Conservation (phyloP, 2,797 vertebrate species). For the Phoebastria nigripes region DNA sequence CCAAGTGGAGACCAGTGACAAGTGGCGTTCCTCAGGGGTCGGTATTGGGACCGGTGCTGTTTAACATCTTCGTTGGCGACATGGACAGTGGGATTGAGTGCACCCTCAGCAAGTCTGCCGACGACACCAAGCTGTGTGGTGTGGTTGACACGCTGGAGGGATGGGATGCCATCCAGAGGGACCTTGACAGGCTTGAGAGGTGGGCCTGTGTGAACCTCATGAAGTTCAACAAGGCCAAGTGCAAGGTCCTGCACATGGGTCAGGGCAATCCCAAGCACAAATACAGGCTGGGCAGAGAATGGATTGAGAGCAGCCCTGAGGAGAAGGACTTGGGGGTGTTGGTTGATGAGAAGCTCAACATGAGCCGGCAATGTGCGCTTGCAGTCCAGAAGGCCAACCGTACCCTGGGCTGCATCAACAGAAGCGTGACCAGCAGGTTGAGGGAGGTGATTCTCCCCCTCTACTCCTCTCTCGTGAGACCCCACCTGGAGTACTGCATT, state of each 20-base stretch:
- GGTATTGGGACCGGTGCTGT: no score
- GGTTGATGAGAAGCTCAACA: neutral
- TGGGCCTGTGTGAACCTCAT: neutral
- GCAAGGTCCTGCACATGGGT: neutral
- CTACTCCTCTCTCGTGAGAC: neutral
- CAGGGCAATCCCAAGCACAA: neutral
- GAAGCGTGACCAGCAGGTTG: neutral
- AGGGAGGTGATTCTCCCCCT: neutral
- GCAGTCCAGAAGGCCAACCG: neutral
- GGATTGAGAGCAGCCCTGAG: neutral
- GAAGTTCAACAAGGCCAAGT: no score
- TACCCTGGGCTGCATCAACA: neutral
- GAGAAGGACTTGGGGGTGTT: neutral
- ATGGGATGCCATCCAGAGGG: no score
- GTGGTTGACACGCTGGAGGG: no score
- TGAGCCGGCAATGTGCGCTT: neutral
- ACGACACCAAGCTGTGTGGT: no score
- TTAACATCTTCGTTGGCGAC: no score
- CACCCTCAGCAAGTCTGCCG: no score
- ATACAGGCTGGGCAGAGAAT: neutral
- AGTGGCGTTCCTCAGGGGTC: no score
- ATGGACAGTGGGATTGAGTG: no score
- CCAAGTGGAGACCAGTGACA: no score
- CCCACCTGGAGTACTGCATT: accelerated
- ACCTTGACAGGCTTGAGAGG: no score